phyloP scores from a whole-genome alignment of 2,888 invertebrate species.

The Ornithoptera priamus region DNA sequence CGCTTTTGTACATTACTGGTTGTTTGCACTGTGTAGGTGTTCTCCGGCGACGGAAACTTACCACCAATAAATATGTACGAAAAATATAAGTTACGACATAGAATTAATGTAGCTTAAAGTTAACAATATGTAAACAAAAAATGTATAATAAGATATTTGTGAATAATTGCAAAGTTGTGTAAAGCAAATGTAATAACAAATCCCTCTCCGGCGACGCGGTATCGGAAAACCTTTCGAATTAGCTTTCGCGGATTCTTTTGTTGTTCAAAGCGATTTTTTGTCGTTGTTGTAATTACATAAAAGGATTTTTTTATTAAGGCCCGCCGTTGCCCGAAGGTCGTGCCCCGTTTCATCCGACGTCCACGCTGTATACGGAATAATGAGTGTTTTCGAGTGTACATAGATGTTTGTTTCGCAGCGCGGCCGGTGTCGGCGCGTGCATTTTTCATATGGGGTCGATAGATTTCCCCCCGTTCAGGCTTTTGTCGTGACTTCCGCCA shows the following conservation, averaged over 20 bases:
- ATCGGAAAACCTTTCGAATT: constrained; percentile 7
- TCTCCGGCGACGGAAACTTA: too few species aligned
- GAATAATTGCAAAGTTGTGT: neutral
- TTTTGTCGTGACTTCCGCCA: constrained; percentile 25
- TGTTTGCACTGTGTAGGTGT: too few species aligned
- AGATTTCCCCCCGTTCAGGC: constrained; percentile 21
- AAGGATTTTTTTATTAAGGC: constrained; percentile 9
- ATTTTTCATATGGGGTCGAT: constrained; percentile 25
- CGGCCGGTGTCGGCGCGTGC: constrained; percentile 17
- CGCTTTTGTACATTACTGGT: too few species aligned
- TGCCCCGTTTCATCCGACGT: constrained; percentile 8
- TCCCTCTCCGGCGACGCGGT: neutral
- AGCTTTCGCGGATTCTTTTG: constrained; percentile 6
- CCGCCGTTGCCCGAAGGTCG: constrained; percentile 4
- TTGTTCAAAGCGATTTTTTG: constrained; percentile 16
- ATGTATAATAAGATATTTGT: neutral
- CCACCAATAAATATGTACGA: too few species aligned
- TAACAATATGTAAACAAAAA: too few species aligned
- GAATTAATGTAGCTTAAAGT: too few species aligned
- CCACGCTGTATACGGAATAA: neutral
- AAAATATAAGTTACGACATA: too few species aligned
- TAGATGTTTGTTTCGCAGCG: constrained; percentile 21
- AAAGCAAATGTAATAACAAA: neutral
- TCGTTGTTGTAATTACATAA: constrained; percentile 5
- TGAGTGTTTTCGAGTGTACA: constrained; percentile 6